Base-by-base conservation (phyloP, 2,888 invertebrate genomes). In the Spilarctia lutea region DNA sequence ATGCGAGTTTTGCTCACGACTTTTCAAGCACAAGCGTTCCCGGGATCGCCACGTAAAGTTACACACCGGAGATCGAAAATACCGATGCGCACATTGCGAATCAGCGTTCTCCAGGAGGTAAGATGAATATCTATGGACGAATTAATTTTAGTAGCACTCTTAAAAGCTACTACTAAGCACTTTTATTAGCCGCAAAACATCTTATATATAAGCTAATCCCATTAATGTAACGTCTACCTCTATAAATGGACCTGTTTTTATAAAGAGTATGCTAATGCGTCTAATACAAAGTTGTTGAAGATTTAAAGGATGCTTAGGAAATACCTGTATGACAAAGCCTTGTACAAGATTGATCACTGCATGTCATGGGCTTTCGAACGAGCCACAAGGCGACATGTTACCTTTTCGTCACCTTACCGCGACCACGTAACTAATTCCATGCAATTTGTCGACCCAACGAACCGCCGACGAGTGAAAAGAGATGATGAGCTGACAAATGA, bases 11-110 rank as follows among this genome's bases (percentile, higher is more conserved):
- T 99, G 99, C 94, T 97, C 98, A 77, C 97, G 99, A 80, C 96
- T 98, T 82, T 99, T 99, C 96, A 99, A 99, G 93, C 99, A 99
- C 96, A 99, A 99, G 93, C 96, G 99, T 52, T 99, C 98, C 81
- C 96, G 99, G 74, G 99, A 99, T 94, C 97, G 99, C 35, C 99
- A 99, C 94, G 98, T 98, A 86, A 99, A 99, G 92, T 96, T 99
- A 77, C 99, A 99, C 94, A 98, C 98, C 0, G 98, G 98, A 18
- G 98, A 98, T 93, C 97, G 98, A 91, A 98, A 98, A 93, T 99
- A 98, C 94, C 97, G 98, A 90, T 99, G 99, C 92, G 96, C 97
- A 20, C 98, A 98, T 90, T 99, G 99, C 94, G 98, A 98, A 88
- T 98, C 98, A 10, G 98, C 99, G 71, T 99, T 99, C 95, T 98